These are phyloP conservation scores for Hypena proboscidalis DNA, from an alignment of 2,888 invertebrate genomes.

Conservation along the genomic window DNA sequence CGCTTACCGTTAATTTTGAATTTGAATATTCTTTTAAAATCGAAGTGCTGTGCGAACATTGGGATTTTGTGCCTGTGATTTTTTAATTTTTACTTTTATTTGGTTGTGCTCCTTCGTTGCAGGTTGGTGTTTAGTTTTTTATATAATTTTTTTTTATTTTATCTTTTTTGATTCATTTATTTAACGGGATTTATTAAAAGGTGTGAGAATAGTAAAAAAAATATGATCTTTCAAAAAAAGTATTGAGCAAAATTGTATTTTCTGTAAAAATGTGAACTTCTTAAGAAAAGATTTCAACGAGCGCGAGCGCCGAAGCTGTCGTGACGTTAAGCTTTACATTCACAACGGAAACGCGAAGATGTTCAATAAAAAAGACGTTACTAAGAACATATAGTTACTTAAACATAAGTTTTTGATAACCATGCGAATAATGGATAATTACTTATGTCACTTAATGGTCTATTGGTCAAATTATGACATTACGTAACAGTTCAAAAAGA, in stretches of 20 bases:
- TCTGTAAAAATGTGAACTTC: conserved; percentile 14
- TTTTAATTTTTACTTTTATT: conserved; percentile 48
- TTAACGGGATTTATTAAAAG: neutral
- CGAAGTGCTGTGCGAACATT: conserved; percentile 72
- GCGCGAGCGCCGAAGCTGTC: conserved; percentile 48
- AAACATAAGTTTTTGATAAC: conserved; percentile 17
- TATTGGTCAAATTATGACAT: neutral
- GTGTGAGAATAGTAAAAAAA: neutral
- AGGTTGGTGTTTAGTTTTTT: conserved; percentile 58
- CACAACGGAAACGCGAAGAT: conserved; percentile 34
- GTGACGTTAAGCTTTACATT: conserved; percentile 31
- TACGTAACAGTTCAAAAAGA: too few relatives aligned
- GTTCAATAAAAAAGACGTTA: conserved; percentile 23
- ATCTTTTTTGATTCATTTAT: neutral
- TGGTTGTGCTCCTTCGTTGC: conserved; percentile 39
- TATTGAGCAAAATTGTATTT: neutral
- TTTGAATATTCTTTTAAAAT: conserved; percentile 50
- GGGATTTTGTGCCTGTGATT: conserved; percentile 78
- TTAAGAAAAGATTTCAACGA: conserved; percentile 77
- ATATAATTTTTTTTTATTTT: conserved; percentile 10
- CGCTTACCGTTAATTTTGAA: conserved; percentile 52
- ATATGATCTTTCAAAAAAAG: neutral
- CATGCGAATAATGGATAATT: conserved; percentile 14
- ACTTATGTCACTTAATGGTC: conserved; percentile 15
- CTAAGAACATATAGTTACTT: conserved; percentile 21